Percentiles rank a stretch among this genome's conserved stretches.
These are phyloP conservation scores for Neopipo cinnamomea DNA, from an alignment of 2,113 vertebrate species.

Conservation along the genomic window DNA sequence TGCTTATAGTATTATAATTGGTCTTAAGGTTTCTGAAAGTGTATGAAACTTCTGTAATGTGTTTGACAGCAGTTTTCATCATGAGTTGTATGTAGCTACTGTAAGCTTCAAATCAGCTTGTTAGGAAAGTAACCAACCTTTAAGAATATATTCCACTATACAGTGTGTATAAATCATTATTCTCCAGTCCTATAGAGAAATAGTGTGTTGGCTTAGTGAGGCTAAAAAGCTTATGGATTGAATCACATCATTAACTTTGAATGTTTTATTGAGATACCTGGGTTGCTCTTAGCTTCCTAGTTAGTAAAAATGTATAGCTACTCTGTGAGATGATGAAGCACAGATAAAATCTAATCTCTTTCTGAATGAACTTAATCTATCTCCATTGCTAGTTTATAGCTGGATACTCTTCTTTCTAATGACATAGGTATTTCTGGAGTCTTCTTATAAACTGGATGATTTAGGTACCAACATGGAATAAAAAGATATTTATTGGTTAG, in stretches of 20 bases:
- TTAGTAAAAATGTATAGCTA: background rate
- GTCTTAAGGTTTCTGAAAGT: background rate
- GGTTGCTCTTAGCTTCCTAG: background rate
- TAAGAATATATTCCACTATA: background rate
- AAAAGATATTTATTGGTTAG: background rate
- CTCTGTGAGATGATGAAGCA: background rate
- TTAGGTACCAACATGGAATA: background rate
- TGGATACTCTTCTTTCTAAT: background rate
- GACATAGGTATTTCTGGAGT: background rate
- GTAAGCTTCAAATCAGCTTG: background rate
- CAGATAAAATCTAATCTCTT: background rate
- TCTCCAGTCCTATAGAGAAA: background rate
- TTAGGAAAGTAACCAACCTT: background rate
- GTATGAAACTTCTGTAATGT: background rate
- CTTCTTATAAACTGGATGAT: background rate
- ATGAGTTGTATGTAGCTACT: background rate
- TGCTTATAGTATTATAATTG: background rate
- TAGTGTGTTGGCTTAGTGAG: background rate
- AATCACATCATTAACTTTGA: background rate
- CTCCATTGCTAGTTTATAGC: background rate
- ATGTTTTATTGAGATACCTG: background rate
- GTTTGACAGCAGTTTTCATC: background rate
- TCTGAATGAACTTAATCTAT: background rate
- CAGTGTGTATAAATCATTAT: background rate
- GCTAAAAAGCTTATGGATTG: background rate